A percentile compares a stretch with the other conserved stretches of the same genome.
phyloP scores from a whole-genome alignment of 2,797 vertebrate species.

The Gallirallus australis region DNA sequence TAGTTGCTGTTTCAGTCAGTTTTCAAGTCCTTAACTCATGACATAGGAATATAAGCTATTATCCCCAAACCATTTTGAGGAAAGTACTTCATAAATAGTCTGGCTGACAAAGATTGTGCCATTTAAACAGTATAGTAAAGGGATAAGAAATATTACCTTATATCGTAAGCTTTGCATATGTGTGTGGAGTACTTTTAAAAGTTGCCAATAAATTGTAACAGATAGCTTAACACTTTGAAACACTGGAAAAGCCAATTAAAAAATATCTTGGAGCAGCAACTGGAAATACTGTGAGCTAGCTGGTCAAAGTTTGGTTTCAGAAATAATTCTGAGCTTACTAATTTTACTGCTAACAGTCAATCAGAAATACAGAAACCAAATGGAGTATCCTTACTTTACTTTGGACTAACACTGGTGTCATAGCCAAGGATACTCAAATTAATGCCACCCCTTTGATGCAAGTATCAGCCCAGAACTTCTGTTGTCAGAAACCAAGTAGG shows the following conservation, averaged over 20 bases:
- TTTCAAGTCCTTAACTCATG: slow-evolving; percentile 20
- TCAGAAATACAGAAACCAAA: background rate
- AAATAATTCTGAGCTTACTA: slow-evolving; percentile 37
- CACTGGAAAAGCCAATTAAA: slow-evolving; percentile 47
- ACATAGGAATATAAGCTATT: background rate
- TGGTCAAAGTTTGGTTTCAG: slow-evolving; percentile 17
- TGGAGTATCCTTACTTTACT: background rate
- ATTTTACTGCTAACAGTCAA: slow-evolving; percentile 12
- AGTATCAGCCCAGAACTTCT: background rate
- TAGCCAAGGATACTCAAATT: background rate
- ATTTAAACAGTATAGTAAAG: background rate
- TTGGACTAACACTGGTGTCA: background rate
- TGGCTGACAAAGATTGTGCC: slow-evolving; percentile 20
- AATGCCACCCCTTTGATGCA: background rate
- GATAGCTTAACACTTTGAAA: slow-evolving; percentile 37
- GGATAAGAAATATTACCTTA: background rate
- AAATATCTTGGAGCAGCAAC: slow-evolving; percentile 8
- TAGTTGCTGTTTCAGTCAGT: background rate
- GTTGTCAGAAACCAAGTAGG: background rate
- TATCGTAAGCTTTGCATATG: background rate
- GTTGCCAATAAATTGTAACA: background rate
- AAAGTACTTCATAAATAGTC: slow-evolving; percentile 37
- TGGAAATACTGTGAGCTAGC: slow-evolving; percentile 17
- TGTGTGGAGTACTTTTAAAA: background rate
- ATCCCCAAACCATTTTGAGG: slow-evolving; percentile 1